A percentile compares a stretch with the other conserved stretches of the same genome.
These are phyloP conservation scores for Muntiacus muntjak DNA, from an alignment of 2,113 vertebrate species.

Conservation along the genomic window DNA sequence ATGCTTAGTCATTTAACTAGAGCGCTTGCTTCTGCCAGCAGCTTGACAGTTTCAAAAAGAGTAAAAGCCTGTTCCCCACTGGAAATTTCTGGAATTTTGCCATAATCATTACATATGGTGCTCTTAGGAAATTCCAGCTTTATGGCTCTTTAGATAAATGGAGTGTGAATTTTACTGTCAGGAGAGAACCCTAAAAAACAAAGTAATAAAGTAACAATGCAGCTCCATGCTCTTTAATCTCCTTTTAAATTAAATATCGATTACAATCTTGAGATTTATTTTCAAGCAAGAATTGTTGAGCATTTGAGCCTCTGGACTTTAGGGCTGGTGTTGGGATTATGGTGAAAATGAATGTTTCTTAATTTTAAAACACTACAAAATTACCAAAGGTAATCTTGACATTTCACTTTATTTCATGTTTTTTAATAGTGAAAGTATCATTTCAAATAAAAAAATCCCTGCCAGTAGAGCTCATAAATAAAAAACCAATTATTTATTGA, in stretches of 20 bases:
- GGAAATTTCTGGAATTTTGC: slow-evolving; percentile 58
- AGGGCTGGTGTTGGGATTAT: neutral
- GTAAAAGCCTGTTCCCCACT: slow-evolving; percentile 43
- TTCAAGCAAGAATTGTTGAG: neutral
- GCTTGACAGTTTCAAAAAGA: slow-evolving; percentile 65
- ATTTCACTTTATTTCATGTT: slow-evolving; percentile 9
- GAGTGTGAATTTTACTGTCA: slow-evolving; percentile 38
- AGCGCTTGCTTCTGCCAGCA: slow-evolving; percentile 69
- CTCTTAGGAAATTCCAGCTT: slow-evolving; percentile 54
- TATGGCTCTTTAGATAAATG: neutral
- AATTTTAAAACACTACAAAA: neutral
- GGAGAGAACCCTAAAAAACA: slow-evolving; percentile 47
- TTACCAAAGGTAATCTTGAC: neutral
- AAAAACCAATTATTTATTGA: neutral
- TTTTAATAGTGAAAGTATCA: slow-evolving; percentile 19
- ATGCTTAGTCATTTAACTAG: slow-evolving; percentile 65
- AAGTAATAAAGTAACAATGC: neutral
- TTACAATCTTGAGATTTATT: neutral
- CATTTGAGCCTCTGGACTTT: neutral
- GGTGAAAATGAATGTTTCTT: slow-evolving; percentile 25
- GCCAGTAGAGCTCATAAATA: neutral
- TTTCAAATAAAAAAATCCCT: neutral
- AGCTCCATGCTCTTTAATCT: neutral
- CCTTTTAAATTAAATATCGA: neutral
- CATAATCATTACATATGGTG: slow-evolving; percentile 54